A percentile compares a stretch with the other conserved stretches of the same genome.
These are phyloP conservation scores for Lobophora halterata DNA, from an alignment of 2,888 invertebrate species.

Conservation along the genomic window DNA sequence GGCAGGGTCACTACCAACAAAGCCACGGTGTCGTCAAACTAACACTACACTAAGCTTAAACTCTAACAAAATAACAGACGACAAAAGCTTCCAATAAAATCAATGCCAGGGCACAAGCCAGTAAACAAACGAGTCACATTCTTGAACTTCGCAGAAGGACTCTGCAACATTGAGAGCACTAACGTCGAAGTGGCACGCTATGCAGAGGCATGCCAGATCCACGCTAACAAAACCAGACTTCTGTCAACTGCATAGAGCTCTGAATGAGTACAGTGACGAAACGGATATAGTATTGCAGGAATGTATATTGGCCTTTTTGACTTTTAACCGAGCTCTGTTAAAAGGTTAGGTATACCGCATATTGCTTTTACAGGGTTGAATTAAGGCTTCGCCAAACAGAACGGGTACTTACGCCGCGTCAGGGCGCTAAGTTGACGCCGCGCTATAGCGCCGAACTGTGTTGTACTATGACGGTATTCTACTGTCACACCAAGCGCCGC, in stretches of 20 bases:
- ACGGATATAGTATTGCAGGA: conserved; percentile 11
- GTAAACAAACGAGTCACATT: conserved; percentile 22
- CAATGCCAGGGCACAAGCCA: conserved; percentile 10
- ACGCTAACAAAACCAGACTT: conserved; percentile 5
- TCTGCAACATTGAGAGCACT: conserved; percentile 25
- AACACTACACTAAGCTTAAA: no score
- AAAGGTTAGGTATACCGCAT: no score
- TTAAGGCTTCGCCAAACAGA: no score
- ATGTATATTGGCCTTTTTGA: conserved; percentile 19
- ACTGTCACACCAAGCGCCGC: no score
- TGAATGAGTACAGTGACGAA: conserved; percentile 2
- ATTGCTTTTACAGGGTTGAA: no score
- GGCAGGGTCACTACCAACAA: no score
- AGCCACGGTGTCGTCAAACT: no score
- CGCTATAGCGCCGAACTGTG: no score
- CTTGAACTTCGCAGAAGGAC: conserved; percentile 31
- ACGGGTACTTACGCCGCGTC: no score
- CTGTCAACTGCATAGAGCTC: conserved; percentile 2
- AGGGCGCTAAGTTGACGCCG: no score
- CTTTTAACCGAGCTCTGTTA: conserved; percentile 13
- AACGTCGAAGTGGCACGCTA: conserved; percentile 26
- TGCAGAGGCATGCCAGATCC: background rate
- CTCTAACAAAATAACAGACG: conserved; percentile 6
- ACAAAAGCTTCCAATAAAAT: conserved; percentile 5
- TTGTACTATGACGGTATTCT: no score